Base-by-base conservation (phyloP, 1,140 invertebrate genomes). In the Pseudomyrmex cubaensis region DNA sequence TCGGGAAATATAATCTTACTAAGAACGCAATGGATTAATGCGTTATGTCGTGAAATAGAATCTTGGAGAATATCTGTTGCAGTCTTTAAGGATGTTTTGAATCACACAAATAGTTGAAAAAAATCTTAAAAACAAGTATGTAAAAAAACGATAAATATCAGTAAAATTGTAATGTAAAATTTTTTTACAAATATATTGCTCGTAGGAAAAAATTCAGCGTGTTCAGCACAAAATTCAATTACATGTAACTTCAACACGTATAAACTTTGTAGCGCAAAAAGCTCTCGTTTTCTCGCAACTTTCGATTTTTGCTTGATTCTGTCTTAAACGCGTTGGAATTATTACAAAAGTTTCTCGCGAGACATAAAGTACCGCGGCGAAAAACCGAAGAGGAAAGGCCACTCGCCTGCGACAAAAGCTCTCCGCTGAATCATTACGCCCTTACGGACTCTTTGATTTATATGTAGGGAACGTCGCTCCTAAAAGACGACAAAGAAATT, bases 371-470 rank as follows among this genome's bases (percentile, higher is more conserved):
- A 74, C 82, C 82, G 82, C 75, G 63, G 70, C 83, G 91, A 90
- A 90, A 90, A 90, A 80, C 86, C 84, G 89, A 84, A 72, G 78
- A 85, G 74, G 75, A 80, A 77, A 87, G 77, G 84, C 90, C 87
- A 89, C 87, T 87, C 82, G 86, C 80, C 73, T 72, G 84, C 75
- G 89, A 92, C 89, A 92, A 93, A 92, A 92, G 91, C 92, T 87
- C 80, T 87, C 89, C 87, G 91, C 87, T 92, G 91, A 92, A 93
- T 92, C 91, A 91, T 82, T 86, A 83, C 89, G 84, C 89, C 90
- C 91, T 90, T 85, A 82, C 87, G 72, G 85, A 84, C 44, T 73
- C 85, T 88, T 90, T 93, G 92, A 93, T 92, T 92, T 92, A 92
- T 92, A 91, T 80, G 84, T 82, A 85, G 76, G 75, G 83, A 77